Evolutionary conservation across 2,797 vertebrate species (phyloP).

Genomic region (Rousettus madagascariensis): DNA sequence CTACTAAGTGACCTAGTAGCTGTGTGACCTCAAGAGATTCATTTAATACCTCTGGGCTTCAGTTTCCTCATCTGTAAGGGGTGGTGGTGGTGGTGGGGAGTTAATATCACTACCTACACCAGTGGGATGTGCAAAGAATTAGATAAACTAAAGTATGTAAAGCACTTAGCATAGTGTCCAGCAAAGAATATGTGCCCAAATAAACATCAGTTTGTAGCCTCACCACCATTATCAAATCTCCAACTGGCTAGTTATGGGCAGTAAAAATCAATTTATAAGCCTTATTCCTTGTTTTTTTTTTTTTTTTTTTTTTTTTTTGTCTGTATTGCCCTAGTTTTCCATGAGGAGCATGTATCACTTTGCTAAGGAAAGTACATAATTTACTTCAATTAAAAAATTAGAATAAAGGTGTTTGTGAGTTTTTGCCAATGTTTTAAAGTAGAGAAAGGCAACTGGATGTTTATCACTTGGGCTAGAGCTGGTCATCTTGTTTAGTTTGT

Average conservation of each 20-base stretch:
- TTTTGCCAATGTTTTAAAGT: neutral
- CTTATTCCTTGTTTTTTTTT: neutral
- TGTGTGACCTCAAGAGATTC: neutral
- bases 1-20: neutral
- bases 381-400: slow-evolving; percentile 59
- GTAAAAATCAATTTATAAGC: slow-evolving; percentile 37
- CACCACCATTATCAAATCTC: neutral
- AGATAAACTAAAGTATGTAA: slow-evolving; percentile 7
- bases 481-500: neutral
- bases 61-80: slow-evolving; percentile 7
- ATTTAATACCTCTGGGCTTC: slow-evolving; percentile 1
- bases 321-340: neutral
- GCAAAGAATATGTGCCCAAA: slow-evolving; percentile 10
- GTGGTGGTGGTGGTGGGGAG: neutral
- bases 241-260: slow-evolving; percentile 2
- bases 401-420: slow-evolving; percentile 50
- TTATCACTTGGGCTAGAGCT: neutral
- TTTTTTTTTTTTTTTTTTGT: neutral
- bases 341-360: slow-evolving; percentile 43
- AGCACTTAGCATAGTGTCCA: neutral
- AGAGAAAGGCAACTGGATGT: slow-evolving; percentile 6
- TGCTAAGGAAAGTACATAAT: neutral
- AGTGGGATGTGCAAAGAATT: neutral
- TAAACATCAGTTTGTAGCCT: neutral
- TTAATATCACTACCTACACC: neutral